Evolutionary conservation across 2,113 vertebrate species (phyloP).

Genomic region (Polyodon spathula): DNA sequence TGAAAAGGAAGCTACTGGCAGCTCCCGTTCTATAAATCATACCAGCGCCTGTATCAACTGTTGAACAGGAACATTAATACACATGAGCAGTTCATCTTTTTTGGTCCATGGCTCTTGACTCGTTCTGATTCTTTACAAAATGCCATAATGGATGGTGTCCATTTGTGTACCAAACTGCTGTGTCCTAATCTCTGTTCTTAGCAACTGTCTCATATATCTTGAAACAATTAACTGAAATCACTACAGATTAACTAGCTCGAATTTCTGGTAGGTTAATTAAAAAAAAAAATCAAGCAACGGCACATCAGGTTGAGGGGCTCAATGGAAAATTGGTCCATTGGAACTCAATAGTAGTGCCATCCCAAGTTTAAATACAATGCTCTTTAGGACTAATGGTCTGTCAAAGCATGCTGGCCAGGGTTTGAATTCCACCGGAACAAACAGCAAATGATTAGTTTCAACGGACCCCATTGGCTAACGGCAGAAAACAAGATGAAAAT

Average conservation of each 20-base stretch:
- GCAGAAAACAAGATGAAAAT: not conserved
- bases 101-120: conserved; percentile 19
- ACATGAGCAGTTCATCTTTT: conserved; percentile 27
- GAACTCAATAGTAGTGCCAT: too few species aligned
- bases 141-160: conserved; percentile 25
- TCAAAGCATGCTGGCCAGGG: conserved; percentile 17
- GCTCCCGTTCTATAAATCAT: conserved; percentile 34
- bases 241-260: conserved; percentile 14
- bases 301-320: too few species aligned
- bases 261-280: not conserved
- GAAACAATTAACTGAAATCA: conserved; percentile 24
- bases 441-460: too few species aligned
- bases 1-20: conserved; percentile 27
- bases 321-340: too few species aligned
- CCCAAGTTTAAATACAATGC: too few species aligned
- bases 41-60: conserved; percentile 37
- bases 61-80: conserved; percentile 30
- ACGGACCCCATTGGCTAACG: too few species aligned
- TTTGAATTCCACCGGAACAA: too few species aligned
- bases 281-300: too few species aligned
- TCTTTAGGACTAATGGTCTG: not conserved
- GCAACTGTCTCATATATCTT: conserved; percentile 14
- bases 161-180: conserved; percentile 24
- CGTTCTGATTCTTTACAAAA: conserved; percentile 27
- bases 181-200: conserved; percentile 33